Conservation (phyloP, 2,888 invertebrate species). For the Oscheius onirici region DNA sequence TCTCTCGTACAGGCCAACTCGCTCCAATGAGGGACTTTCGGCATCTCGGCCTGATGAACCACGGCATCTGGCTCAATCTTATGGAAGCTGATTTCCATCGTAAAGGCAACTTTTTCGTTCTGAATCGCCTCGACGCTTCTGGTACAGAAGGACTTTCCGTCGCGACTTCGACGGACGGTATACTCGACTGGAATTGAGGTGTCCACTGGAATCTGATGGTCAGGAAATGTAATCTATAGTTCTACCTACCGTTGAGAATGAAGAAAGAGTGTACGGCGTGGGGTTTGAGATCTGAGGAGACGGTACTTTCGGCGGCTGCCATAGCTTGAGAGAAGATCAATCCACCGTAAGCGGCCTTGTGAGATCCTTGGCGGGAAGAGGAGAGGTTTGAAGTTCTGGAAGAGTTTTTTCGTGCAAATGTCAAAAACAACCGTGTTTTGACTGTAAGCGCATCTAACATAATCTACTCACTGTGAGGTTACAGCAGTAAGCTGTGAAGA, state of each 20-base stretch:
- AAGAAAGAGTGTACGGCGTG: constrained; percentile 67
- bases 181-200: constrained; percentile 72
- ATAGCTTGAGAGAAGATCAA: constrained; percentile 66
- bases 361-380: constrained; percentile 46
- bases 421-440: no score
- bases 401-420: no score
- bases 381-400: constrained; percentile 44
- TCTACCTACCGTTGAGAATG: constrained; percentile 65
- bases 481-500: no score
- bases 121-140: constrained; percentile 73
- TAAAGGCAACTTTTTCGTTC: constrained; percentile 72
- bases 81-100: constrained; percentile 66
- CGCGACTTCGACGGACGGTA: constrained; percentile 72
- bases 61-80: constrained; percentile 54
- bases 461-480: no score
- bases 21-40: constrained; percentile 52
- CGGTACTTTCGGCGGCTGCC: constrained; percentile 63
- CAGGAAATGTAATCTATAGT: constrained; percentile 15
- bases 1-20: constrained; percentile 39
- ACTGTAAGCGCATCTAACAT: no score
- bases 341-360: constrained; percentile 64
- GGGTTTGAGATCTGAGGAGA: constrained; percentile 55
- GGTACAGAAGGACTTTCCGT: constrained; percentile 70
- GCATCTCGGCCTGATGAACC: constrained; percentile 51
- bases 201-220: constrained; percentile 49